Percentiles rank a stretch among this genome's conserved stretches.
These are phyloP conservation scores for Ptychoptera contaminata DNA, from an alignment of 2,888 invertebrate genomes.

Conservation along the genomic window DNA sequence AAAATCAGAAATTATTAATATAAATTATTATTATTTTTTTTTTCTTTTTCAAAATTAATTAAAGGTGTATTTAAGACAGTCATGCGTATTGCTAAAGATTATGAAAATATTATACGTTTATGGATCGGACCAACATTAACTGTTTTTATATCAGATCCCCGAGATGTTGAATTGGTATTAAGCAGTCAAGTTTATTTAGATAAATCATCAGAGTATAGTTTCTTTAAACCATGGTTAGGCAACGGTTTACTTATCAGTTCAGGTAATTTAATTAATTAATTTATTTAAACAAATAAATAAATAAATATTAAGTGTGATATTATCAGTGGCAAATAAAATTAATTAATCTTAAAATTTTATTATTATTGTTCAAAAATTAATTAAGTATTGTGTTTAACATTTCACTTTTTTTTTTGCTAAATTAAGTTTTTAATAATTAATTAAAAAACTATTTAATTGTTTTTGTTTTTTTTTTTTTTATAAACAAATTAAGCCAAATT, in stretches of 20 bases:
- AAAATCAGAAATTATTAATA: too few relatives aligned
- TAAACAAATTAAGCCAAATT: too few relatives aligned
- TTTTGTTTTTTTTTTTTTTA: background rate
- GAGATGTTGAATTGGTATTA: conserved; percentile 60
- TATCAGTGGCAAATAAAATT: too few relatives aligned
- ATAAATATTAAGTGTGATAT: too few relatives aligned
- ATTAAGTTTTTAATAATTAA: too few relatives aligned
- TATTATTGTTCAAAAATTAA: too few relatives aligned
- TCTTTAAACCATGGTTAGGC: conserved; percentile 74
- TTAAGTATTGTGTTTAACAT: too few relatives aligned
- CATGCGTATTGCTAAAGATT: conserved; percentile 30
- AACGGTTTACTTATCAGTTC: conserved; percentile 67
- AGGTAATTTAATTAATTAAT: conserved; percentile 32
- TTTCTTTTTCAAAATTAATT: conserved; percentile 13
- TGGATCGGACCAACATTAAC: conserved; percentile 66
- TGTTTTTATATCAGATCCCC: conserved; percentile 58
- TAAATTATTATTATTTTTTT: background rate
- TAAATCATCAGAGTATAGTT: conserved; percentile 61
- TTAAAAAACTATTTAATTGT: too few relatives aligned
- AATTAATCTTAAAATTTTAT: too few relatives aligned
- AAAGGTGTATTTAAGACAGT: conserved; percentile 55
- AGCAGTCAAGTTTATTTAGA: conserved; percentile 69
- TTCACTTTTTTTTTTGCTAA: too few relatives aligned
- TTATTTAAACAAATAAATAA: background rate
- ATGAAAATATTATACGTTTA: conserved; percentile 42